phyloP scores from a whole-genome alignment of 2,113 vertebrate species.

The Tenebrosternarchus preto region DNA sequence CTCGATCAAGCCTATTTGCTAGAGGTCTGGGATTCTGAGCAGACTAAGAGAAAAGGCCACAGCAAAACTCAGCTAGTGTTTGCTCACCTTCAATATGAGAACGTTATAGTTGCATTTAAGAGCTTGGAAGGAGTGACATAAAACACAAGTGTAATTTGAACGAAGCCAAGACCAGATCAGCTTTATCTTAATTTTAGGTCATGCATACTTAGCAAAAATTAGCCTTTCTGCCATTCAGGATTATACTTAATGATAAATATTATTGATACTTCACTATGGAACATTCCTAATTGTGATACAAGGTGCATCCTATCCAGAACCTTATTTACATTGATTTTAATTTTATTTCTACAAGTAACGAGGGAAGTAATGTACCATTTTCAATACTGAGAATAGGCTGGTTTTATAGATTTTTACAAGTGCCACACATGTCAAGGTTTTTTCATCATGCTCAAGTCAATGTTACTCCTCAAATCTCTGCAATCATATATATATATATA shows the following conservation, averaged over 20 bases:
- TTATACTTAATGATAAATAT: constrained; percentile 67
- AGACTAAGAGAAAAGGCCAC: neutral
- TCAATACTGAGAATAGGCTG: constrained; percentile 69
- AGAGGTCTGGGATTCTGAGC: neutral
- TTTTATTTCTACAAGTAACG: constrained; percentile 69
- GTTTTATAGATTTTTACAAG: constrained; percentile 76
- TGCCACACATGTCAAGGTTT: constrained; percentile 75
- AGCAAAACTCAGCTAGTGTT: constrained; percentile 7
- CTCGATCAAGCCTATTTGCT: no score
- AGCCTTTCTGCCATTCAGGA: constrained; percentile 74
- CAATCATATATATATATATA: constrained; percentile 88
- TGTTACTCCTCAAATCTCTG: constrained; percentile 86
- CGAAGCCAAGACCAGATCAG: constrained; percentile 84
- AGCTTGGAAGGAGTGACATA: constrained; percentile 21
- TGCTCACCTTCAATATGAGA: constrained; percentile 20
- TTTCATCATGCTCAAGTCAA: constrained; percentile 84
- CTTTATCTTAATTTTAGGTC: constrained; percentile 87
- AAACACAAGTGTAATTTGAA: constrained; percentile 77
- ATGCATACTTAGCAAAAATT: constrained; percentile 93
- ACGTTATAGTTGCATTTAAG: constrained; percentile 5
- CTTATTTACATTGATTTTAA: constrained; percentile 84
- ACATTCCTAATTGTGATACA: constrained; percentile 92
- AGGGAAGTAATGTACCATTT: constrained; percentile 44
- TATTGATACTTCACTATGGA: constrained; percentile 82
- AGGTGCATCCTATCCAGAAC: constrained; percentile 94